Evolutionary conservation across 1,140 invertebrate genomes (phyloP).

Genomic region (Helicoverpa armigera): DNA sequence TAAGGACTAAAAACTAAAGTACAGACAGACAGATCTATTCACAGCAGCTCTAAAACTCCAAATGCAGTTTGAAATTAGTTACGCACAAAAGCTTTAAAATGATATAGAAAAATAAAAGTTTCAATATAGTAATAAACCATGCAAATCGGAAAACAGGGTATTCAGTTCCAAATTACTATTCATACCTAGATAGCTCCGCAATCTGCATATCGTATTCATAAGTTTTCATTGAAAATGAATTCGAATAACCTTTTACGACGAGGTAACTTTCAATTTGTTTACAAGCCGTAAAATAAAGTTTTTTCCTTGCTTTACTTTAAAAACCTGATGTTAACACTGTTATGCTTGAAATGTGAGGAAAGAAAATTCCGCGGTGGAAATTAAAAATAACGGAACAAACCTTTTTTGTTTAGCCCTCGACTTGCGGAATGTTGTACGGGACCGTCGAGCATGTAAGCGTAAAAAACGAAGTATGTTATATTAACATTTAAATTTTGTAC

Average conservation of each 20-base stretch:
- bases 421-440: constrained; percentile 19
- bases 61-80: too few relatives aligned
- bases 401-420: constrained; percentile 14
- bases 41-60: too few relatives aligned
- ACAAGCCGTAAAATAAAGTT: constrained; percentile 13
- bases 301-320: constrained; percentile 14
- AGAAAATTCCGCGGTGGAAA: constrained; percentile 40
- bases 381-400: constrained; percentile 45
- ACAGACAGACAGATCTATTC: too few relatives aligned
- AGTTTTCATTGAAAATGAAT: constrained; percentile 13
- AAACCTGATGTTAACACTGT: constrained; percentile 17
- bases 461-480: background rate
- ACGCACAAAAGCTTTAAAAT: too few relatives aligned
- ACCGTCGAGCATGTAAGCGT: background rate
- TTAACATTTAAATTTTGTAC: background rate
- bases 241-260: background rate
- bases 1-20: too few relatives aligned
- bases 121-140: background rate
- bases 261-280: constrained; percentile 4
- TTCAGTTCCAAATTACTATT: constrained; percentile 10
- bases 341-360: constrained; percentile 39
- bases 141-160: background rate
- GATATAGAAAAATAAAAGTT: background rate
- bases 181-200: constrained; percentile 1
- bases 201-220: constrained; percentile 8